Evolutionary conservation across 2,113 vertebrate species (phyloP), one percentile per base, ranked within the genome.

Genomic region (Silurus meridionalis): DNA sequence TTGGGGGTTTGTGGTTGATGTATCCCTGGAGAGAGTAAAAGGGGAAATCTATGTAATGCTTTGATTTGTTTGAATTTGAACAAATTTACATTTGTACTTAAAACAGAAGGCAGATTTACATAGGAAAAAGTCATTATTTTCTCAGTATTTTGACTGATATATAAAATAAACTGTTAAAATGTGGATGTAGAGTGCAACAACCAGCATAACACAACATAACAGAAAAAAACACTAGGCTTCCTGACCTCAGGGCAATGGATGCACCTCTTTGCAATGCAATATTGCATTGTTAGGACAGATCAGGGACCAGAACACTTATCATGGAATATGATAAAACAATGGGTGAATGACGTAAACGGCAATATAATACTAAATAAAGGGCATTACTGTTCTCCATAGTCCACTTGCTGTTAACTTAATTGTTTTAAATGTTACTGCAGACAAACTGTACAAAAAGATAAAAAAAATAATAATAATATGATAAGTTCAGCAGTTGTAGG

Each of bases 1-100:
- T 69, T 48, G 88, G 52, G 64, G 64, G 78, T 69, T 77, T 80
- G 69, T 83, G 78, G 46, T 57, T 72, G 50, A 82, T 74, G 23
- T 63, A 63, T 88, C 11, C 52, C 23, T 63, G 66, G 66, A 21
- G 28, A 57, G 19, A 48, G 21, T 23, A 13, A 81, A 17, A 82
- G 13, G 6, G n/a, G 58, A 48, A 52, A 53, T 14, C 25, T 72
- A 23, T 23, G 55, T 67, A 84, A 74, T 48, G 37, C 15, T 72
- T 48, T 72, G 37, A 78, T 72, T 63, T 61, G 10, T 46, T 6
- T 66, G 37, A 23, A 78, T 21, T 78, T 3, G 37, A 37, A 37
- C 53, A 23, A 11, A 55, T 66, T n/a, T 25, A 85, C 48, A 55
- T 37, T 52, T 66, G 52, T 60, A 9, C 3, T 23, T 52, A 77